Evolutionary conservation across 2,113 vertebrate genomes (phyloP).

Genomic region (Ardeotis arabs): DNA sequence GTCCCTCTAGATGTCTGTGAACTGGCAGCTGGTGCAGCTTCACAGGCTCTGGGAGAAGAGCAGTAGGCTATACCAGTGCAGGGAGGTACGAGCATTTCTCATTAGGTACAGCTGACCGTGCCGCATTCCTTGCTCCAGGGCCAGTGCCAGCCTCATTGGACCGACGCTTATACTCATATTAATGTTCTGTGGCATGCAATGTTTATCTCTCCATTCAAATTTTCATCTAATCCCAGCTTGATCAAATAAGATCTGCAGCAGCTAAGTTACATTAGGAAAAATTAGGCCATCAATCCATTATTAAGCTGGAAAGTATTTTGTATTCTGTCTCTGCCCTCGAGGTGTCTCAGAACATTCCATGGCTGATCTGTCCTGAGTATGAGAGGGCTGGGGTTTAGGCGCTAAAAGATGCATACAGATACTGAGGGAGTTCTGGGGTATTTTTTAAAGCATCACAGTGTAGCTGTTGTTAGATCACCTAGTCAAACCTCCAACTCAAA

Average conservation of each 20-base stretch:
- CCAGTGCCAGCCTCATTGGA: slow-evolving; percentile 18
- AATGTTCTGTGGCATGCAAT: slow-evolving; percentile 34
- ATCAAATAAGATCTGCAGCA: slow-evolving; percentile 54
- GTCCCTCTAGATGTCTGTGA: neutral
- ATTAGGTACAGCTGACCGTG: neutral
- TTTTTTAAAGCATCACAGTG: neutral
- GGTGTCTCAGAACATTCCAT: neutral
- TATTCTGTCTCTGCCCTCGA: neutral
- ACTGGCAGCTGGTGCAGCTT: neutral
- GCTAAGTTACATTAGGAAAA: slow-evolving; percentile 53
- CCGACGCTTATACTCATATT: neutral
- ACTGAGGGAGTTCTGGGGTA: neutral
- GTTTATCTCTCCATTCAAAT: slow-evolving; percentile 33
- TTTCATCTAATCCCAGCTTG: slow-evolving; percentile 22
- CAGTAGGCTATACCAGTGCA: neutral
- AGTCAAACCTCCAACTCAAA: neutral
- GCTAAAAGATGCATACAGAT: neutral
- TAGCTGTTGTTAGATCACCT: neutral
- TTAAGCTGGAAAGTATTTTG: slow-evolving; percentile 19
- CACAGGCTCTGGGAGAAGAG: neutral
- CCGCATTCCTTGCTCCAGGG: slow-evolving; percentile 8
- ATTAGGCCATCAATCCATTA: slow-evolving; percentile 60
- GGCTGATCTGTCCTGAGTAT: neutral
- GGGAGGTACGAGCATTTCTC: neutral
- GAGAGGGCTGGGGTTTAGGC: neutral